phyloP scores from a whole-genome alignment of 2,888 invertebrate species.

The Ditylenchus weischeri region DNA sequence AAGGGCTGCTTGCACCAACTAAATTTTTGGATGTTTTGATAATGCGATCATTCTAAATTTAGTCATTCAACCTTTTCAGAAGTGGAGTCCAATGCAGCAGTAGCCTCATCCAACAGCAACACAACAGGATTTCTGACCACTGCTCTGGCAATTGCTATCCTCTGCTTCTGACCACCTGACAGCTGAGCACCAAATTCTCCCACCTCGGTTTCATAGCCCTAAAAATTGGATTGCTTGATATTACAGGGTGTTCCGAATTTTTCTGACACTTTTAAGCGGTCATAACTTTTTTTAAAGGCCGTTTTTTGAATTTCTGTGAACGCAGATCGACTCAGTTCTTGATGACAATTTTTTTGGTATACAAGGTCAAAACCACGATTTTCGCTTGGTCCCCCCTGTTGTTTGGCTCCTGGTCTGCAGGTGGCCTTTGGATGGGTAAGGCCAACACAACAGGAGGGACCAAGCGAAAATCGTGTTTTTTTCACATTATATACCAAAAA shows the following conservation, averaged over 20 bases:
- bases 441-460: too few species aligned
- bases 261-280: neutral
- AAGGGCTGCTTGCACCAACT: slow-evolving; percentile 43
- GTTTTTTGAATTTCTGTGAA: too few species aligned
- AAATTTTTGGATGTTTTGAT: slow-evolving; percentile 15
- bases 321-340: too few species aligned
- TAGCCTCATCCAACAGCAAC: slow-evolving; percentile 54
- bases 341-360: too few species aligned
- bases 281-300: too few species aligned
- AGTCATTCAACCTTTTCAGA: slow-evolving; percentile 40
- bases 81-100: slow-evolving; percentile 50
- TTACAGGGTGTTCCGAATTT: too few species aligned
- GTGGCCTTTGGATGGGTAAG: too few species aligned
- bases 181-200: slow-evolving; percentile 76
- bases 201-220: slow-evolving; percentile 75
- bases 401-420: too few species aligned
- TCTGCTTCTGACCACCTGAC: slow-evolving; percentile 82
- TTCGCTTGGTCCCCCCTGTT: too few species aligned
- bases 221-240: slow-evolving; percentile 32
- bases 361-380: too few species aligned
- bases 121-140: slow-evolving; percentile 47
- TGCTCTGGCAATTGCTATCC: slow-evolving; percentile 70
- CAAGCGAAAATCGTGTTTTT: too few species aligned
- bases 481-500: too few species aligned
- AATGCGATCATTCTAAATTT: slow-evolving; percentile 4